These are phyloP conservation scores for Nymphalis polychloros DNA, from an alignment of 2,888 invertebrate genomes.

Conservation along the genomic window DNA sequence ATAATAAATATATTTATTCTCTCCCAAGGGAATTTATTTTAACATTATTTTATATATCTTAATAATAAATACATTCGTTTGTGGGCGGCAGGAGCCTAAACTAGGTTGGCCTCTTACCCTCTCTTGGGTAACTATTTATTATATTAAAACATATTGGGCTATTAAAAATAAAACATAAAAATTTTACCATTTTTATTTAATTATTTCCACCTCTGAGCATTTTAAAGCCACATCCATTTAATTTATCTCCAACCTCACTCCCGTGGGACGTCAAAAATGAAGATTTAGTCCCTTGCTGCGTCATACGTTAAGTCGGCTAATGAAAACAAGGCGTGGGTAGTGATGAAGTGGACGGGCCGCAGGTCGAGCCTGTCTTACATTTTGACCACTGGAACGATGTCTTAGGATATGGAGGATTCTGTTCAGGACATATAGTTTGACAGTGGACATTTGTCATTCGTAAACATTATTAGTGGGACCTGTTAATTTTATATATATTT, in stretches of 20 bases:
- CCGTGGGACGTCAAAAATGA: conserved; percentile 81
- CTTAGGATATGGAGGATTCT: neutral
- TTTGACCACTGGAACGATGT: conserved; percentile 2
- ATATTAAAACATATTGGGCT: too few species aligned
- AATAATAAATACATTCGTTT: too few species aligned
- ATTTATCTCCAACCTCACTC: conserved; percentile 47
- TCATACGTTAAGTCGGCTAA: conserved; percentile 78
- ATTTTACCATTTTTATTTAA: neutral
- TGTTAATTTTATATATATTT: too few species aligned
- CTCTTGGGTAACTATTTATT: too few species aligned
- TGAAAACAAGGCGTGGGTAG: conserved; percentile 73
- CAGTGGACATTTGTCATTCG: too few species aligned
- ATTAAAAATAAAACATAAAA: too few species aligned
- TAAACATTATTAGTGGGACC: too few species aligned
- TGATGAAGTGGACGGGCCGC: conserved; percentile 66
- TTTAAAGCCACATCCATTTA: conserved; percentile 48
- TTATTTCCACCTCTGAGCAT: neutral
- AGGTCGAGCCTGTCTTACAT: conserved; percentile 37
- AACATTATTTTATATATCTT: too few species aligned
- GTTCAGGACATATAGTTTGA: neutral
- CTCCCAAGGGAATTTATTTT: too few species aligned
- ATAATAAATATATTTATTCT: too few species aligned
- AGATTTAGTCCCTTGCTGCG: conserved; percentile 80
- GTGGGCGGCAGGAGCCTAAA: too few species aligned
- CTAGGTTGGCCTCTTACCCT: too few species aligned